These are phyloP conservation scores for Drosophila kepulauana DNA, from an alignment of 1,140 invertebrate genomes.

Conservation along the genomic window DNA sequence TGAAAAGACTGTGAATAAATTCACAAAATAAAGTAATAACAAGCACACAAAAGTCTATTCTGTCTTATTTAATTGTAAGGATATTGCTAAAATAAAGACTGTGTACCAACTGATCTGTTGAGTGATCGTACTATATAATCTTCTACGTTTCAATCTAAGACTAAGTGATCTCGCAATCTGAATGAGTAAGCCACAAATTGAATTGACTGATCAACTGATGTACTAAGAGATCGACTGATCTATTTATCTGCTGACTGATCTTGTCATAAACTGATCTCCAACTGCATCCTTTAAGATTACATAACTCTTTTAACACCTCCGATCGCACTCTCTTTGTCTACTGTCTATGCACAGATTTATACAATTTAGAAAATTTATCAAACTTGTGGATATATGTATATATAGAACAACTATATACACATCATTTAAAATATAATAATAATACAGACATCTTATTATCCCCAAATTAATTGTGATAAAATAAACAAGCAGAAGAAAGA, in stretches of 20 bases:
- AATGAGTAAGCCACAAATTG: neutral
- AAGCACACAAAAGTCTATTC: no score
- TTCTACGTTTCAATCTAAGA: neutral
- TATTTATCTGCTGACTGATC: conserved; percentile 10
- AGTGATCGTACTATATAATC: conserved; percentile 4
- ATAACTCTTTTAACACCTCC: conserved; percentile 8
- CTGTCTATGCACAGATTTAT: neutral
- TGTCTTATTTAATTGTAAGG: no score
- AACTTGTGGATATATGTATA: no score
- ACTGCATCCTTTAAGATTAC: neutral
- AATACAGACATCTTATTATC: no score
- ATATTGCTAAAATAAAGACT: neutral
- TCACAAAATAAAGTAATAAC: no score
- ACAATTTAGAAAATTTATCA: no score
- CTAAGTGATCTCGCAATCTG: conserved; percentile 4
- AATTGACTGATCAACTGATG: conserved; percentile 6
- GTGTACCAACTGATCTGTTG: neutral
- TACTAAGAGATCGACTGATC: conserved; percentile 11
- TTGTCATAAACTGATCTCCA: conserved; percentile 3
- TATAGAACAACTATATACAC: no score
- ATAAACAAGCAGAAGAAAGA: no score
- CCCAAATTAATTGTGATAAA: no score
- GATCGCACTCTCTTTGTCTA: no score
- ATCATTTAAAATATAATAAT: no score
- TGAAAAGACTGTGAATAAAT: no score